phyloP scores from a whole-genome alignment of 2,113 vertebrate species.

The Galbula dea region DNA sequence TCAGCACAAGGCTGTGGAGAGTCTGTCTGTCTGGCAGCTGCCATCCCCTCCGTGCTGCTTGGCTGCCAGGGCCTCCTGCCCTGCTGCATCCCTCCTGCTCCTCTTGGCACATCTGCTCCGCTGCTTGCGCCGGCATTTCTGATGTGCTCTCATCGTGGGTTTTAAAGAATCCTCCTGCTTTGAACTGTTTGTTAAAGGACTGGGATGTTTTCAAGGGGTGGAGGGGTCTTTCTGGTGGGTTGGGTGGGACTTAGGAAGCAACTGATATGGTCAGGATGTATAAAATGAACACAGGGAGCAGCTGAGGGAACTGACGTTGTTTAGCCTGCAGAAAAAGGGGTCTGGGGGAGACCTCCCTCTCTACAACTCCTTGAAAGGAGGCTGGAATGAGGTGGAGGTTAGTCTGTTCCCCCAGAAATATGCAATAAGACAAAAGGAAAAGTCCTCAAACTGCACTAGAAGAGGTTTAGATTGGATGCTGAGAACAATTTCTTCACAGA shows the following conservation, averaged over 20 bases:
- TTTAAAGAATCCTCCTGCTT: rapidly evolving
- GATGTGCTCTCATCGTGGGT: rapidly evolving
- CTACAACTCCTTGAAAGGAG: too few species aligned
- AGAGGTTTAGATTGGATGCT: too few species aligned
- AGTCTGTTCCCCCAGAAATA: too few species aligned
- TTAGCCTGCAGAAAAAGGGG: too few species aligned
- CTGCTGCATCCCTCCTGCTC: background rate
- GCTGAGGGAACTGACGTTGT: too few species aligned
- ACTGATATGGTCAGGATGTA: rapidly evolving
- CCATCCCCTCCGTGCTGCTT: background rate
- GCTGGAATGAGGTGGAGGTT: too few species aligned
- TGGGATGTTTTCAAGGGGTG: background rate
- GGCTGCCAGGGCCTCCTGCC: background rate
- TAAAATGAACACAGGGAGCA: too few species aligned
- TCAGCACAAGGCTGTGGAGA: background rate
- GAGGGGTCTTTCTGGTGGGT: background rate
- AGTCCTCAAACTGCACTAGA: too few species aligned
- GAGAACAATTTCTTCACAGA: too few species aligned
- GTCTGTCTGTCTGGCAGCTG: constrained; percentile 29
- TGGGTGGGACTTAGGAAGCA: background rate
- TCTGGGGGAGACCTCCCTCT: too few species aligned
- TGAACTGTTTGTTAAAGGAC: background rate
- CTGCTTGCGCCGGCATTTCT: background rate
- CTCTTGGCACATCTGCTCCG: background rate
- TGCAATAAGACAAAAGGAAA: too few species aligned